These are phyloP conservation scores for Clostera curtula DNA, from an alignment of 2,888 invertebrate genomes.

Conservation along the genomic window DNA sequence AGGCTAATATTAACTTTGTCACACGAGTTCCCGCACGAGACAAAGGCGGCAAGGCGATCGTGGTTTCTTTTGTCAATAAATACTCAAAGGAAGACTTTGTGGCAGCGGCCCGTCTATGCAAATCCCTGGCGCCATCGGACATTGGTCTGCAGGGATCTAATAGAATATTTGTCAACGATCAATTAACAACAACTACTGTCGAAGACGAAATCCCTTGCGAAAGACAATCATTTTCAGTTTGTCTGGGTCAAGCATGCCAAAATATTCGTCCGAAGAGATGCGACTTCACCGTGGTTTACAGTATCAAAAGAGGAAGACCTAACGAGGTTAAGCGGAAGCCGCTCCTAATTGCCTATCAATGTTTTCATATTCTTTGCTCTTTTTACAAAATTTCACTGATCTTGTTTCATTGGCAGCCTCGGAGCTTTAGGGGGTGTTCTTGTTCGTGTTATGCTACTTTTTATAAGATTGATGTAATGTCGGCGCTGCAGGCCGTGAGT, in stretches of 20 bases:
- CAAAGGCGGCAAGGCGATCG: background rate
- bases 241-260: background rate
- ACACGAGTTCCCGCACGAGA: slow-evolving; percentile 1
- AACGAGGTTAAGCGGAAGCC: no score
- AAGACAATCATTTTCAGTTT: background rate
- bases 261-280: no score
- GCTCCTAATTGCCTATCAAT: no score
- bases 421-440: no score
- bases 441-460: no score
- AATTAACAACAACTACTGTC: slow-evolving; percentile 2
- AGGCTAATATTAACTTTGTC: slow-evolving; percentile 1
- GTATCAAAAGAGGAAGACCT: no score
- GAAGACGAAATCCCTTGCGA: background rate
- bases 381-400: no score
- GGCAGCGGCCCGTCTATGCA: background rate
- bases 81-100: slow-evolving; percentile 1
- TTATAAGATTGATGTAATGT: no score
- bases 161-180: slow-evolving; percentile 4
- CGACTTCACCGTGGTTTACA: no score
- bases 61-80: slow-evolving; percentile 2
- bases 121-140: background rate
- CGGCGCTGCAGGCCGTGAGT: no score
- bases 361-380: no score
- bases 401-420: no score
- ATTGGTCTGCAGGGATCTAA: background rate